Conservation (phyloP, 2,888 invertebrate genomes). For the Volucella inflata region DNA sequence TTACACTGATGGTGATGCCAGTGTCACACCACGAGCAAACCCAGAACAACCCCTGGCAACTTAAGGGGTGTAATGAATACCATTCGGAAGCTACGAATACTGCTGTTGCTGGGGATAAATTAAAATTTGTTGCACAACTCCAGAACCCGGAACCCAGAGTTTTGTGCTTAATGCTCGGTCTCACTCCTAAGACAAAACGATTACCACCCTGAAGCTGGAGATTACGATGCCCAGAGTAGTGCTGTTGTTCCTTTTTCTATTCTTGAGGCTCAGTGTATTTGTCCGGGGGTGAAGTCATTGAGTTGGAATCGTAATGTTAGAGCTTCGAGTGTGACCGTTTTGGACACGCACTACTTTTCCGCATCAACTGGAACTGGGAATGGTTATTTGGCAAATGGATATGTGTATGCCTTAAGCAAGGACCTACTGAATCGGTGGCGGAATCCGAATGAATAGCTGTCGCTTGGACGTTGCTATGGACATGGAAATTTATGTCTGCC, state of each 20-base stretch:
- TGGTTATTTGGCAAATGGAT: constrained; percentile 48
- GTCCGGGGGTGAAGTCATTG: constrained; percentile 13
- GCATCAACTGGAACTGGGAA: constrained; percentile 39
- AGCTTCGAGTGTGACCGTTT: constrained; percentile 48
- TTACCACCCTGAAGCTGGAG: constrained; percentile 2
- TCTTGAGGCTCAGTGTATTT: not conserved
- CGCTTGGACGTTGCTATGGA: constrained; percentile 22
- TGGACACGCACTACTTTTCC: constrained; percentile 67
- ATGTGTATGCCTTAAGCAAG: constrained; percentile 4
- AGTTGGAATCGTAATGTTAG: constrained; percentile 35
- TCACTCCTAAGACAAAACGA: constrained; percentile 32
- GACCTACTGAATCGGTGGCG: not conserved
- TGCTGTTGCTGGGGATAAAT: constrained; percentile 54
- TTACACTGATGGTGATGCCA: constrained; percentile 25
- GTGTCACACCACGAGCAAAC: not conserved
- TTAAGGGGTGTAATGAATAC: constrained; percentile 60
- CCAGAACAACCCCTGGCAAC: constrained; percentile 2
- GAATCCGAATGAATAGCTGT: constrained; percentile 7
- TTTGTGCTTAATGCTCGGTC: constrained; percentile 5
- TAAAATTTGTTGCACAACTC: constrained; percentile 56
- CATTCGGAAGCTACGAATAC: constrained; percentile 43
- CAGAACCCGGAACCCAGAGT: not conserved
- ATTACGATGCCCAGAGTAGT: constrained; percentile 25
- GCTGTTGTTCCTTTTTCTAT: not conserved
- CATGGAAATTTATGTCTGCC: constrained; percentile 61